These are phyloP conservation scores for Congeria kusceri DNA, from an alignment of 2,888 invertebrate species.

Conservation along the genomic window DNA sequence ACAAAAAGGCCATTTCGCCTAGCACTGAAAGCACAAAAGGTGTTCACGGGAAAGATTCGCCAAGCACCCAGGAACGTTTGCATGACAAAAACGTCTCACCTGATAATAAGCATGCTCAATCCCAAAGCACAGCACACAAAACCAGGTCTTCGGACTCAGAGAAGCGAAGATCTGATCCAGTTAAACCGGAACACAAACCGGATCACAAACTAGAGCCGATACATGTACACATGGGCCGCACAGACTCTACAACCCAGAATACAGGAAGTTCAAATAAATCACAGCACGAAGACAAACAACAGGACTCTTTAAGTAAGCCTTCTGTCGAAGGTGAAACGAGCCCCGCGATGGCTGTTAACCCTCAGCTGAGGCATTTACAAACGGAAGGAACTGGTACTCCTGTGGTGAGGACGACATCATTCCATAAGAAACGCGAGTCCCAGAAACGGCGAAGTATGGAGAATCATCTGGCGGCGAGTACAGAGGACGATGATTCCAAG, in stretches of 20 bases:
- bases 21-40: background rate
- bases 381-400: slow-evolving; percentile 12
- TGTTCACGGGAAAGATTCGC: background rate
- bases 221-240: slow-evolving; percentile 44
- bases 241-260: slow-evolving; percentile 16
- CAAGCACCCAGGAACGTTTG: too few species aligned
- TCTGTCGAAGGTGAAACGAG: slow-evolving; percentile 13
- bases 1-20: background rate
- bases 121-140: slow-evolving; percentile 33
- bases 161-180: slow-evolving; percentile 30
- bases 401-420: slow-evolving; percentile 47
- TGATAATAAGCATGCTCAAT: background rate
- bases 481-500: slow-evolving; percentile 85
- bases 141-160: slow-evolving; percentile 34
- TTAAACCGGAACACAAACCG: background rate
- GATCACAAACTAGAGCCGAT: slow-evolving; percentile 39
- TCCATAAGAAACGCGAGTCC: slow-evolving; percentile 61
- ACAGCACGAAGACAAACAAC: background rate
- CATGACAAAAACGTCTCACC: too few species aligned
- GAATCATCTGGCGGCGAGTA: slow-evolving; percentile 9
- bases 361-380: slow-evolving; percentile 22
- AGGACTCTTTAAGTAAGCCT: slow-evolving; percentile 9
- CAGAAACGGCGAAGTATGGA: slow-evolving; percentile 37
- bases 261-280: slow-evolving; percentile 22
- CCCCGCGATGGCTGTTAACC: slow-evolving; percentile 12